Conservation (phyloP, 2,888 invertebrate genomes). For the Cremastinae sp. region DNA sequence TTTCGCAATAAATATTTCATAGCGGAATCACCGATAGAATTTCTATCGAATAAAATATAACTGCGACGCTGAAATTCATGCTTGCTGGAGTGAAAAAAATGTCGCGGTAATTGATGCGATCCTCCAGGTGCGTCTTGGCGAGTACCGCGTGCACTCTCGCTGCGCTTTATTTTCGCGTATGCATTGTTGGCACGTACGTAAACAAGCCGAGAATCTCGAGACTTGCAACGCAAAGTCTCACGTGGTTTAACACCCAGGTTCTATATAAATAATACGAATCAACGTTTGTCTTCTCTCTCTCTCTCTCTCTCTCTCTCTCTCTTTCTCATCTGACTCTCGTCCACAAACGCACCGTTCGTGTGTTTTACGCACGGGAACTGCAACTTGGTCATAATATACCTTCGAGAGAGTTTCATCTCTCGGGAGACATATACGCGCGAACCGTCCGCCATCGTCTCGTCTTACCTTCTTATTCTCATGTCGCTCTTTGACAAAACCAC, state of each 20-base stretch:
- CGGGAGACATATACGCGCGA: slow-evolving; percentile 19
- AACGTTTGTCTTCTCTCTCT: too few species aligned
- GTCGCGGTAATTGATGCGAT: slow-evolving; percentile 57
- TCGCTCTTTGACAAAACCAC: slow-evolving; percentile 54
- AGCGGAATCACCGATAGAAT: not conserved
- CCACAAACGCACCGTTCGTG: too few species aligned
- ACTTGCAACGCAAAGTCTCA: slow-evolving; percentile 52
- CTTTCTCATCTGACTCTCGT: not conserved
- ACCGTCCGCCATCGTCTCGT: slow-evolving; percentile 48
- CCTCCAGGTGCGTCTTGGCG: slow-evolving; percentile 43
- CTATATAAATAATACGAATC: slow-evolving; percentile 2
- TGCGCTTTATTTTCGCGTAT: slow-evolving; percentile 13
- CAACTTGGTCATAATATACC: slow-evolving; percentile 40
- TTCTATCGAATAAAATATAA: slow-evolving; percentile 13
- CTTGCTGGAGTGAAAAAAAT: slow-evolving; percentile 52
- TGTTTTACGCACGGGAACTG: not conserved
- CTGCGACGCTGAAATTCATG: slow-evolving; percentile 46
- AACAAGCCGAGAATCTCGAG: slow-evolving; percentile 35
- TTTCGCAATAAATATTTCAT: not conserved
- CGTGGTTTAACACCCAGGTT: slow-evolving; percentile 41
- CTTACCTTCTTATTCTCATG: slow-evolving; percentile 52
- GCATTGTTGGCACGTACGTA: slow-evolving; percentile 5
- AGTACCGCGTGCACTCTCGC: not conserved
- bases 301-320: too few species aligned
- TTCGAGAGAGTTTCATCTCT: slow-evolving; percentile 48